Conservation (phyloP, 2,888 invertebrate species). For the Strigamia crassipes region DNA sequence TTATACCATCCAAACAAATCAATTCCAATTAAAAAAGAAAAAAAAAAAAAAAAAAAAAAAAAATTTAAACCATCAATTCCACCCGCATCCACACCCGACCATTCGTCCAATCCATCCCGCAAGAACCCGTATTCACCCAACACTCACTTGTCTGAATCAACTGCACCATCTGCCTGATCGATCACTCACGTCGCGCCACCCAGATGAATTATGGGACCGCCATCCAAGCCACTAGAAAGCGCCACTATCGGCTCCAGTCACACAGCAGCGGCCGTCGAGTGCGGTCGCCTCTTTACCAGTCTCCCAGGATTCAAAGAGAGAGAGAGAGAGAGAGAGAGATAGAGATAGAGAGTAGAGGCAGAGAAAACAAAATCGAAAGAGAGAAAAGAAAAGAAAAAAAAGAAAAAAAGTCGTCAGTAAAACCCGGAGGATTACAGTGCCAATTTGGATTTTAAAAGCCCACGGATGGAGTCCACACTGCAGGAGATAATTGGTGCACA, state of each 20-base stretch:
- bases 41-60: background rate
- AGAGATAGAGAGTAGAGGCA: background rate
- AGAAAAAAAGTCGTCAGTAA: too few relatives aligned
- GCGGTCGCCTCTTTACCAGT: background rate
- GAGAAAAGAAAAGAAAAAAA: background rate
- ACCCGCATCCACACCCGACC: background rate
- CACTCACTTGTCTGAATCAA: conserved; percentile 13
- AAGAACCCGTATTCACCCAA: background rate
- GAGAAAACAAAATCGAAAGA: too few relatives aligned
- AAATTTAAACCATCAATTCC: background rate
- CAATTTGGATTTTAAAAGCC: conserved; percentile 25
- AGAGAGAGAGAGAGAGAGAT: background rate
- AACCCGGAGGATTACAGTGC: conserved; percentile 22
- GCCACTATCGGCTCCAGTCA: conserved; percentile 17
- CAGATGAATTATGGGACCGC: conserved; percentile 1
- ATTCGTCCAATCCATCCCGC: background rate
- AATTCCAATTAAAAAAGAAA: too few relatives aligned
- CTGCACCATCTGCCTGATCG: background rate
- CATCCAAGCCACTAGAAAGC: background rate
- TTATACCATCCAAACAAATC: background rate
- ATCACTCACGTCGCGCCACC: conserved; percentile 14
- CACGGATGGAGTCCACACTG: background rate
- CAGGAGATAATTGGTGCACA: background rate
- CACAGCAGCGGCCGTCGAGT: conserved; percentile 19
- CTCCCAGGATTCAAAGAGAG: conserved; percentile 24